Base-by-base conservation (phyloP, 2,797 vertebrate species). In the Sciurus vulgaris region DNA sequence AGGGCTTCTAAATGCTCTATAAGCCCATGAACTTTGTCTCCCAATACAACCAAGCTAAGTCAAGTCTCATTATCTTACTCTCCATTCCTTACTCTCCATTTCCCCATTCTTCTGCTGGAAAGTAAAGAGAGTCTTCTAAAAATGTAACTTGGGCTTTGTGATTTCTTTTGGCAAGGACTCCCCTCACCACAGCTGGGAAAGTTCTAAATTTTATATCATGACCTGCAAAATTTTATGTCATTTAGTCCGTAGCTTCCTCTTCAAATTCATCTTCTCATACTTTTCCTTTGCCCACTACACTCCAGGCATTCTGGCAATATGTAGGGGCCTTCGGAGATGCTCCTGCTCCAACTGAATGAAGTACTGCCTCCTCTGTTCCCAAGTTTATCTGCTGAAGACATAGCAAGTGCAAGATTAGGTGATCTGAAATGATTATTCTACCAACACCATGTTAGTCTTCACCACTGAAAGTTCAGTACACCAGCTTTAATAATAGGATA, bases 401-500 rank as follows among this genome's bases (percentile, higher is more conserved):
- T n/a, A 51, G 2, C 0, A 12, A 83, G 5, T 61, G 69, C 7
- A 11, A 44, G 28, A n/a, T 72, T 82, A 73, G 5, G n/a, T 54
- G 63, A 78, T 49, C 9, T 26, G 30, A 92, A 41, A 61, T 59
- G 2, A 67, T 44, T 63, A 69, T 49, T 76, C 10, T 0, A 26
- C 1, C 15, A 51, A 61, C 5, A 18, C n/a, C 85, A 41, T 89
- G 98, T 98, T 98, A 95, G 85, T 98, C 93, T 98, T 98, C 97
- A 98, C 82, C 78, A 97, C 96, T 96, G 94, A 98, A 98, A 98
- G 97, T 81, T 97, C 97, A 97, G 72, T 97, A 97, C 98, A 98
- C 98, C 98, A 98, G 95, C 97, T 99, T 99, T 99, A 98, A 99
- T 98, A 97, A 99, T 99, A 98, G 97, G 98, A 98, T 98, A 98